Conservation (phyloP, 2,113 vertebrate genomes). For the Uropsilus gracilis region DNA sequence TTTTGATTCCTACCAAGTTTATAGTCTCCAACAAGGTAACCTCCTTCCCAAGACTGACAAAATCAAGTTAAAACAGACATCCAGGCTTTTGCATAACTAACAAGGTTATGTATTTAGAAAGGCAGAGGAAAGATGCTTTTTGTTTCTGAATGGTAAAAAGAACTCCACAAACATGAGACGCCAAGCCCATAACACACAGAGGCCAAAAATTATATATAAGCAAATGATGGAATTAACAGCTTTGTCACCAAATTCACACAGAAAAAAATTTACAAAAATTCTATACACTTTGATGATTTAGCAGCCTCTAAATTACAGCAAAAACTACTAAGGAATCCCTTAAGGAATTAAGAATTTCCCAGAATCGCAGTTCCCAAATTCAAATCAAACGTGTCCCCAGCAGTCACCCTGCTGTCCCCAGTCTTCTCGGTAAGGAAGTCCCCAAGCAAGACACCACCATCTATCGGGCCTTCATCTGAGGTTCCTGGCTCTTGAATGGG, state of each 20-base stretch:
- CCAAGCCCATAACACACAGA: background rate
- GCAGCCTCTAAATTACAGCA: background rate
- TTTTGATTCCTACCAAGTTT: slow-evolving; percentile 21
- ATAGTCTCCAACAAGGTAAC: background rate
- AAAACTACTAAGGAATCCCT: background rate
- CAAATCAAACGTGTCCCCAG: fast-evolving
- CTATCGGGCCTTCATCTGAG: background rate
- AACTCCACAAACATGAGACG: background rate
- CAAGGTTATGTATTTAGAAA: background rate
- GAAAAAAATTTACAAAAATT: background rate
- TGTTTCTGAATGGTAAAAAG: background rate
- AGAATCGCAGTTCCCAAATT: background rate
- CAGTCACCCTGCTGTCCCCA: no score
- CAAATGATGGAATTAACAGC: no score
- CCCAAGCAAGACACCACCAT: background rate
- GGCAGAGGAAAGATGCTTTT: background rate
- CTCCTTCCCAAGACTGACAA: background rate
- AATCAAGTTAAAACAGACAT: background rate
- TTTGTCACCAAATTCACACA: background rate
- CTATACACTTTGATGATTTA: background rate
- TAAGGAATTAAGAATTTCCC: background rate
- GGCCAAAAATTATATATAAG: no score
- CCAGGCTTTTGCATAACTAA: background rate
- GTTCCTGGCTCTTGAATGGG: background rate
- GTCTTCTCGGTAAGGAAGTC: background rate